Evolutionary conservation across 2,888 invertebrate genomes (phyloP), one percentile per base, ranked within the genome.

Genomic region (Coremacera marginata): DNA sequence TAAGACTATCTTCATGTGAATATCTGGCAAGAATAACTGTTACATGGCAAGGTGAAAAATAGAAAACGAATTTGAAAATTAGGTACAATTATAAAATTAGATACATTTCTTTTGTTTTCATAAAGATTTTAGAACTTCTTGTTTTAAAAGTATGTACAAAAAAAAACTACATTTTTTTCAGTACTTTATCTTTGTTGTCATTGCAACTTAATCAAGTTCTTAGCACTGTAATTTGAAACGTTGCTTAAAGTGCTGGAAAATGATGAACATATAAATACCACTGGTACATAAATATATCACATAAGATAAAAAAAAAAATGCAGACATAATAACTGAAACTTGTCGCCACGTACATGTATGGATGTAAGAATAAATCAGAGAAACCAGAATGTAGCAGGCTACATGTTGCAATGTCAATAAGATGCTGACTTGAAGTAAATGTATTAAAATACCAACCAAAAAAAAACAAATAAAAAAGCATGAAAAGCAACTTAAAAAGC

Each of bases 351-450:
- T 60, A 34, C 19, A 19, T 49, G 5, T 63, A 34, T 22, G 37
- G 37, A 34, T 37, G 63, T 51, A 49, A 9, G 16, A 67, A 70
- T 8, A 67, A 67, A 27, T 44, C 49, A 65, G 63, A 0, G 65
- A 63, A 73, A 73, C 73, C 63, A 73, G 73, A 73, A 65, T 63
- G n/a, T 7, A 49, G 60, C 37, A 52, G 52, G 22, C 65, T 19
- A 65, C 44, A 37, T 62, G 37, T 25, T 60, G 68, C 75, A 75
- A 44, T 68, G 57, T 68, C 57, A 75, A 51, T 68, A 27, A 60
- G 25, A 34, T 37, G 67, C 44, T 60, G 22, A 63, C 27, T 49
- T 51, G 68, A 11, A 11, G 25, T 19, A 34, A 34, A 57, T 70
- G 55, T 57, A 70, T 37, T 70, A 57, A 37, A 70, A 70, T 67